These are phyloP conservation scores for Cyclopterus lumpus DNA, from an alignment of 2,797 vertebrate species.

Conservation along the genomic window DNA sequence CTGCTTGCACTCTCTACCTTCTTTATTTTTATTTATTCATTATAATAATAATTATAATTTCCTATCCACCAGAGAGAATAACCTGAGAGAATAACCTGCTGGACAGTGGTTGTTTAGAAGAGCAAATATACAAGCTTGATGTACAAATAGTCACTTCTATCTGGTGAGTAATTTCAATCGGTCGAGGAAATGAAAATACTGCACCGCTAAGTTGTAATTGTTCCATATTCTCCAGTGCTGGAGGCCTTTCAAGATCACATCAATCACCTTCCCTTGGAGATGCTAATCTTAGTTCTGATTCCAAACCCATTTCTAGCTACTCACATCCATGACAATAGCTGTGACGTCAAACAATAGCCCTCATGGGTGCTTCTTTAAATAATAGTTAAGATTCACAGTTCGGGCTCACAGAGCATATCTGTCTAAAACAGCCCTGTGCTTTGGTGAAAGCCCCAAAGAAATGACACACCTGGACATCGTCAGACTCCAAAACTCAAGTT, in stretches of 20 bases:
- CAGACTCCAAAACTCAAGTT: conserved; percentile 25
- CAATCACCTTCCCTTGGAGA: conserved; percentile 1
- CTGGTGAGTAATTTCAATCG: conserved; percentile 25
- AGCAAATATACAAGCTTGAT: conserved; percentile 1
- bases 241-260: conserved; percentile 17
- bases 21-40: conserved; percentile 3
- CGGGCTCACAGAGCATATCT: conserved; percentile 14
- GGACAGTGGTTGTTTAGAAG: not conserved
- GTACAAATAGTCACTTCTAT: conserved; percentile 25
- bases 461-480: conserved; percentile 37
- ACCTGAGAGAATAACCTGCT: not conserved
- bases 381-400: conserved; percentile 41
- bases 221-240: conserved; percentile 16
- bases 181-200: conserved; percentile 14
- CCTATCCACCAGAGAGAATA: not conserved
- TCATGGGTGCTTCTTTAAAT: conserved; percentile 59
- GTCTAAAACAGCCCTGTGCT: conserved; percentile 14
- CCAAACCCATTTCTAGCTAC: conserved; percentile 51
- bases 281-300: conserved; percentile 44
- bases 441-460: conserved; percentile 38
- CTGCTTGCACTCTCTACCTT: not conserved
- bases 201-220: conserved; percentile 6
- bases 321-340: conserved; percentile 46
- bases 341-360: conserved; percentile 52
- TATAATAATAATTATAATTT: not conserved